Evolutionary conservation across 2,797 vertebrate species (phyloP).

Genomic region (Cygnus olor): DNA sequence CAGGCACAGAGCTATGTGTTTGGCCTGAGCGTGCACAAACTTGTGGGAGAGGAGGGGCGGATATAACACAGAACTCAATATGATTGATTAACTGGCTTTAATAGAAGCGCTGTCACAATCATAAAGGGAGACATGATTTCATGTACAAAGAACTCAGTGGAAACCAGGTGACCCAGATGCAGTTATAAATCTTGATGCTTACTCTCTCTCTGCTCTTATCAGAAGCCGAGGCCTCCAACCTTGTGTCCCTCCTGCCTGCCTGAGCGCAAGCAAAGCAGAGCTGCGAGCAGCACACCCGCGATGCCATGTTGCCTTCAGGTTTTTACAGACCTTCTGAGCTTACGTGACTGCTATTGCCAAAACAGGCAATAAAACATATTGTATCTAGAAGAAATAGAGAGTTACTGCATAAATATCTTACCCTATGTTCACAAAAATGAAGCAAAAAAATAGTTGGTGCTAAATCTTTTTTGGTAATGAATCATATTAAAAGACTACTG

Average conservation of each 20-base stretch:
- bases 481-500: not conserved
- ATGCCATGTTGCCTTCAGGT: not conserved
- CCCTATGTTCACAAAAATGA: not conserved
- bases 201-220: not conserved
- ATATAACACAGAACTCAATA: not conserved
- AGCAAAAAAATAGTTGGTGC: not conserved
- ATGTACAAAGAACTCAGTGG: not conserved
- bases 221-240: not conserved
- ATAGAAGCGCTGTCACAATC: not conserved
- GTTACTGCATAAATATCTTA: not conserved
- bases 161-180: not conserved
- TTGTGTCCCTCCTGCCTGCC: not conserved
- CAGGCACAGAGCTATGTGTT: not conserved
- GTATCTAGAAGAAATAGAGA: not conserved
- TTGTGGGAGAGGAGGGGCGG: not conserved
- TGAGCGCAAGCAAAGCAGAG: not conserved
- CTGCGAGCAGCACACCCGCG: not conserved
- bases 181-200: not conserved
- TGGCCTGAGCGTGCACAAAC: not conserved
- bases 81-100: not conserved
- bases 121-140: not conserved
- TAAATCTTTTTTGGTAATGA: not conserved
- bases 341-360: not conserved
- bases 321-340: not conserved
- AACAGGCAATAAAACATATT: not conserved